Evolutionary conservation across 1,140 invertebrate genomes (phyloP).

Genomic region (Sarcophaga bullata): DNA sequence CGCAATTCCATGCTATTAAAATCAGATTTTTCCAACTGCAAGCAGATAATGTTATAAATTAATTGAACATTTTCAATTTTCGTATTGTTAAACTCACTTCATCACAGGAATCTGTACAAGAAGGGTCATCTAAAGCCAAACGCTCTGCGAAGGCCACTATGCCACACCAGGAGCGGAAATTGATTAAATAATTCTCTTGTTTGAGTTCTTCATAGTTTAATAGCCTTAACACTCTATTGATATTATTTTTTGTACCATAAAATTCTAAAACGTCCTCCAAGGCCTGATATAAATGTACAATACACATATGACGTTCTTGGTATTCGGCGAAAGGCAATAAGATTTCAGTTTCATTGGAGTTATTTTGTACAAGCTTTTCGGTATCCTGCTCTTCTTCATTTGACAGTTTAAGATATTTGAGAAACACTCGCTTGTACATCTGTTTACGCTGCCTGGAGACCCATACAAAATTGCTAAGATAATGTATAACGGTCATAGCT

Average conservation of each 20-base stretch:
- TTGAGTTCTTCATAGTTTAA: slow-evolving; percentile 49
- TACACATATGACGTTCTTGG: slow-evolving; percentile 55
- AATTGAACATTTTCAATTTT: slow-evolving; percentile 10
- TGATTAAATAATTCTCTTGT: slow-evolving; percentile 49
- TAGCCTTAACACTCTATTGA: slow-evolving; percentile 50
- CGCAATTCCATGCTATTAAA: slow-evolving; percentile 61
- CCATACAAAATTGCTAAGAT: slow-evolving; percentile 69
- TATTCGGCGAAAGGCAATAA: slow-evolving; percentile 49
- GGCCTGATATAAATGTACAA: slow-evolving; percentile 54
- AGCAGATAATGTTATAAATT: not conserved
- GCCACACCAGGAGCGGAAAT: slow-evolving; percentile 71
- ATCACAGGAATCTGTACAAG: slow-evolving; percentile 60
- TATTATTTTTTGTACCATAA: slow-evolving; percentile 58
- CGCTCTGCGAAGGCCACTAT: slow-evolving; percentile 70
- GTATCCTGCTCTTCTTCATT: slow-evolving; percentile 44
- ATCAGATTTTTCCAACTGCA: slow-evolving; percentile 58
- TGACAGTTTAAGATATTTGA: slow-evolving; percentile 53
- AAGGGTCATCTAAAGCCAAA: slow-evolving; percentile 62
- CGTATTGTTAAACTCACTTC: slow-evolving; percentile 46
- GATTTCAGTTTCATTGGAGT: slow-evolving; percentile 47
- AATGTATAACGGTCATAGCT: slow-evolving; percentile 71
- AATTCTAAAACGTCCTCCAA: slow-evolving; percentile 62
- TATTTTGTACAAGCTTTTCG: not conserved
- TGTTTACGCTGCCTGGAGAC: slow-evolving; percentile 70
- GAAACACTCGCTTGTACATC: slow-evolving; percentile 67